phyloP scores from a whole-genome alignment of 2,797 vertebrate genomes.

The Dryobates pubescens region DNA sequence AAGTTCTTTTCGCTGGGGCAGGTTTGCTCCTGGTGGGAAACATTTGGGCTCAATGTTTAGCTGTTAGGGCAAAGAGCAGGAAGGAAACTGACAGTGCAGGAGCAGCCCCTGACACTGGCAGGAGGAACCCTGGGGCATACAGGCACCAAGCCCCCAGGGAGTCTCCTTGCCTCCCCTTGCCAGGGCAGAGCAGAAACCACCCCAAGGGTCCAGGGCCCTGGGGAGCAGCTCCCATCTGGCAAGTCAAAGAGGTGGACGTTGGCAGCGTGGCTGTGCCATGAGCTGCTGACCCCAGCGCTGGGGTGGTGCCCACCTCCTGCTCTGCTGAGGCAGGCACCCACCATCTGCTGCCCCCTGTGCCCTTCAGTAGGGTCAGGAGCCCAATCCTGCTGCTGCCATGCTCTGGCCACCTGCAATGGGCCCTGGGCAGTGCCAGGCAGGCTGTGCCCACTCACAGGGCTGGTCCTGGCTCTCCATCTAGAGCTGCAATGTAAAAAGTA shows the following conservation, averaged over 20 bases:
- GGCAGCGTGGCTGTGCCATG: background rate
- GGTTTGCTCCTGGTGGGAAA: background rate
- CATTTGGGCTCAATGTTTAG: background rate
- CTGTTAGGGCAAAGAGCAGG: background rate
- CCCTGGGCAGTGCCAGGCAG: accelerated
- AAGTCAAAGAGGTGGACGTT: background rate
- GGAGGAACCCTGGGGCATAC: too few species aligned
- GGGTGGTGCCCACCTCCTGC: accelerated
- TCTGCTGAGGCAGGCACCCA: background rate
- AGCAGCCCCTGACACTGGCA: background rate
- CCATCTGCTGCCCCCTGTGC: background rate
- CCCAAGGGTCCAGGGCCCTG: background rate
- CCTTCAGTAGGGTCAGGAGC: background rate
- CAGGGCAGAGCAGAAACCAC: background rate
- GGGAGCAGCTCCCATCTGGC: background rate
- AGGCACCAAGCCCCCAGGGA: background rate
- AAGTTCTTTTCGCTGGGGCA: background rate
- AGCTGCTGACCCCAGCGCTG: background rate
- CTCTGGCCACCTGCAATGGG: background rate
- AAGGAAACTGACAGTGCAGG: accelerated
- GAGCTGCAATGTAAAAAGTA: accelerated
- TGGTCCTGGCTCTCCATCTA: background rate
- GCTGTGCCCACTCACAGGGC: too few species aligned
- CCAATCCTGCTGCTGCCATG: accelerated
- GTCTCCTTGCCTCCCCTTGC: too few species aligned